Conservation (phyloP, 2,888 invertebrate species). For the Apotomis turbidana region DNA sequence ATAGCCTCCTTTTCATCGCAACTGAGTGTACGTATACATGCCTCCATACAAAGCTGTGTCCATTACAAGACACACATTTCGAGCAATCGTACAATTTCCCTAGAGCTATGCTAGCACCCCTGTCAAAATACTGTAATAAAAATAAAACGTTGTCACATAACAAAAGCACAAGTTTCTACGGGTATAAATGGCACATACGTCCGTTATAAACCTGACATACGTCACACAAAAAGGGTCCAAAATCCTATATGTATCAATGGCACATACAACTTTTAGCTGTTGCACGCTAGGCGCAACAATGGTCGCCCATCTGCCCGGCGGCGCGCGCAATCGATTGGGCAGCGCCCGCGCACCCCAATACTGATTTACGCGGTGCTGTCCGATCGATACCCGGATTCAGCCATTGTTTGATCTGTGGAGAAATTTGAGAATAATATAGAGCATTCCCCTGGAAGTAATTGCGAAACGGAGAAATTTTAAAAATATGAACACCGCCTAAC, state of each 20-base stretch:
- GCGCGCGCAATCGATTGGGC: slow-evolving; percentile 60
- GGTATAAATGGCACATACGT: not conserved
- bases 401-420: slow-evolving; percentile 44
- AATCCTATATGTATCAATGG: not conserved
- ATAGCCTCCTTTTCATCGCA: too few species aligned
- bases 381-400: slow-evolving; percentile 72
- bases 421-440: slow-evolving; percentile 7
- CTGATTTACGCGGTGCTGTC: slow-evolving; percentile 74
- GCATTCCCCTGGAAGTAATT: not conserved
- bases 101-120: slow-evolving; percentile 25
- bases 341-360: slow-evolving; percentile 69
- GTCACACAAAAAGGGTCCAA: not conserved
- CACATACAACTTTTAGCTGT: not conserved
- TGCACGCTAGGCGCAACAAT: slow-evolving; percentile 58
- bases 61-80: not conserved
- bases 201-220: not conserved
- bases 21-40: too few species aligned
- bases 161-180: not conserved
- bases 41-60: not conserved
- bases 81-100: slow-evolving; percentile 15
- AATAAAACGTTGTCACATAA: not conserved
- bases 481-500: too few species aligned
- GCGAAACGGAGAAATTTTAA: too few species aligned
- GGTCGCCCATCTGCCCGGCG: slow-evolving; percentile 74
- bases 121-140: not conserved